Evolutionary conservation across 1,140 invertebrate genomes (phyloP).

Genomic region (Periplaneta americana): DNA sequence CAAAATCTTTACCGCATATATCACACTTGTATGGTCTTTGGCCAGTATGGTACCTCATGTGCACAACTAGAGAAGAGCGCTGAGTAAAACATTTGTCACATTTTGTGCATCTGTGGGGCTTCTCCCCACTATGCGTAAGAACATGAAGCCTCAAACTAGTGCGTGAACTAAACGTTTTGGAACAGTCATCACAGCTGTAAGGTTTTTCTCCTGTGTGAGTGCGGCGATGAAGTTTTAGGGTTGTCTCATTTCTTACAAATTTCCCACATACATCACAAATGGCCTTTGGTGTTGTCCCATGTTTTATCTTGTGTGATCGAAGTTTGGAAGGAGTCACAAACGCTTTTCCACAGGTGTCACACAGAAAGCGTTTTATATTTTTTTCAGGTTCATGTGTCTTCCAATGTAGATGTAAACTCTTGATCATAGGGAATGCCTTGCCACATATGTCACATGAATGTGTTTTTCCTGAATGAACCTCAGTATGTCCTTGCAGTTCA

Average conservation of each 20-base stretch:
- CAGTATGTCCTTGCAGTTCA: conserved; percentile 50
- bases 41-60: conserved; percentile 31
- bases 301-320: neutral
- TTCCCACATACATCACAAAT: conserved; percentile 38
- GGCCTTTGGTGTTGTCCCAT: conserved; percentile 39
- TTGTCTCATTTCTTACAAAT: conserved; percentile 36
- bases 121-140: conserved; percentile 60
- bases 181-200: conserved; percentile 40
- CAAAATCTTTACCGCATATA: conserved; percentile 38
- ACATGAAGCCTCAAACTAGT: conserved; percentile 58
- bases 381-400: conserved; percentile 19
- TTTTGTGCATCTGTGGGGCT: conserved; percentile 41
- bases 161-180: conserved; percentile 52
- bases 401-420: conserved; percentile 22
- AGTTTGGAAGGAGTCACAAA: neutral
- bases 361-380: conserved; percentile 15
- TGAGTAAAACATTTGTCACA: conserved; percentile 22
- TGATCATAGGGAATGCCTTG: conserved; percentile 41
- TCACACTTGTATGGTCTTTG: conserved; percentile 20
- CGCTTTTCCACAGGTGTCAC: neutral
- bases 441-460: conserved; percentile 48
- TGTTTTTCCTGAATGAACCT: conserved; percentile 49
- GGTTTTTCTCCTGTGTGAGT: conserved; percentile 53
- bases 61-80: conserved; percentile 17
- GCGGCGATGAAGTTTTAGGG: conserved; percentile 49